A percentile compares a stretch with the other conserved stretches of the same genome.
Evolutionary conservation across 2,888 invertebrate genomes (phyloP).

Genomic region (Polydrusus cervinus): DNA sequence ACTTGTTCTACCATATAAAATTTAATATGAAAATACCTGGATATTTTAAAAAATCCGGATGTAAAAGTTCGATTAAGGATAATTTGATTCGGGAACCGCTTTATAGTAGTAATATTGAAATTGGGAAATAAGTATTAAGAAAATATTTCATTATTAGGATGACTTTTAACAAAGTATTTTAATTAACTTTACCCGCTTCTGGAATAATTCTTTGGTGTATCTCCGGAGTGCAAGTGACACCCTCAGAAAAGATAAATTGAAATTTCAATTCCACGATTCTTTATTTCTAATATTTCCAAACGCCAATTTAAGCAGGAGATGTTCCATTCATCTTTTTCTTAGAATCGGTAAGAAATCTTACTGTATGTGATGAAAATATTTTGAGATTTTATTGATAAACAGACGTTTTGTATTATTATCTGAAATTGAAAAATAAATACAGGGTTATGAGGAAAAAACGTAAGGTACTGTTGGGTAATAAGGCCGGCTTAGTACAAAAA

Average conservation of each 20-base stretch:
- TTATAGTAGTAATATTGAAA: not conserved
- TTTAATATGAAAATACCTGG: too few relatives aligned
- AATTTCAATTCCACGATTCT: constrained; percentile 49
- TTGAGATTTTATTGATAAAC: not conserved
- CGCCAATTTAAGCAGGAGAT: constrained; percentile 3
- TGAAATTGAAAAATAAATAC: too few relatives aligned
- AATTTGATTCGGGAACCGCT: too few relatives aligned
- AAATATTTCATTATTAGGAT: constrained; percentile 41
- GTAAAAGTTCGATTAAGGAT: too few relatives aligned
- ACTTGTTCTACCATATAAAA: too few relatives aligned
- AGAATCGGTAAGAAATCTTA: not conserved
- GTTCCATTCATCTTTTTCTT: not conserved
- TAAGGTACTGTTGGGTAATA: too few relatives aligned
- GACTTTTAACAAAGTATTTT: constrained; percentile 53
- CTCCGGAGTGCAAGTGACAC: constrained; percentile 48
- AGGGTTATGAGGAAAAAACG: too few relatives aligned
- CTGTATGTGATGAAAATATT: not conserved
- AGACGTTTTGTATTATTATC: too few relatives aligned
- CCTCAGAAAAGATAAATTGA: constrained; percentile 49
- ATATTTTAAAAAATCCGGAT: too few relatives aligned
- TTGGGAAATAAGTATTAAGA: not conserved
- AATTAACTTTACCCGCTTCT: constrained; percentile 50
- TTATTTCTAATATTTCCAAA: constrained; percentile 44
- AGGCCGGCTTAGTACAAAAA: too few relatives aligned
- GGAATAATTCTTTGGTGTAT: constrained; percentile 48